Evolutionary conservation across 2,888 invertebrate species (phyloP).

Genomic region (Archaeoteleia sp.): DNA sequence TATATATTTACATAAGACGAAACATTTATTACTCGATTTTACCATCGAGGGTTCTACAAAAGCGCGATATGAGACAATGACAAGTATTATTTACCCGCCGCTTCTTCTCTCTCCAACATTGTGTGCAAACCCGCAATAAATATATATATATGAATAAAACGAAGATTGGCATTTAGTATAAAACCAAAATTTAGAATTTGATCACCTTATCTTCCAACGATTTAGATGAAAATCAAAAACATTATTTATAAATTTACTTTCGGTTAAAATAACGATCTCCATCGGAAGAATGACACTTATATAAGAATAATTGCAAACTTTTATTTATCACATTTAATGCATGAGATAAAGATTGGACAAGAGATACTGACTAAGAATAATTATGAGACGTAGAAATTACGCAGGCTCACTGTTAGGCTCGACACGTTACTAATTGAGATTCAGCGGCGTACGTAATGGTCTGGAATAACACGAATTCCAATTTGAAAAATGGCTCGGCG

Average conservation of each 20-base stretch:
- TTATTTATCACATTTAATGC: too few species aligned
- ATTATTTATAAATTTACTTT: too few species aligned
- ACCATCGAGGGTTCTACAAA: neutral
- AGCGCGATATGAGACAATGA: neutral
- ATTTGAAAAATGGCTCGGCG: conserved; percentile 67
- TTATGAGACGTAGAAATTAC: conserved; percentile 39
- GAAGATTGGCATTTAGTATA: too few species aligned
- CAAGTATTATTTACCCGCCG: neutral
- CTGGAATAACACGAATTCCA: conserved; percentile 73
- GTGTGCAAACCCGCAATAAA: conserved; percentile 58
- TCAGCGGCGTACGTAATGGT: conserved; percentile 71
- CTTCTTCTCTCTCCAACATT: conserved; percentile 38
- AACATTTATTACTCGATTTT: conserved; percentile 3
- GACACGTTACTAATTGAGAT: conserved; percentile 72
- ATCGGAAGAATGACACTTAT: too few species aligned
- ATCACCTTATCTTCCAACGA: too few species aligned
- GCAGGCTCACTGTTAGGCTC: conserved; percentile 39
- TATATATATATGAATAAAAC: conserved; percentile 49
- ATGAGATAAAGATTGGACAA: conserved; percentile 13
- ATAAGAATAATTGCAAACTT: too few species aligned
- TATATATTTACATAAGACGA: conserved; percentile 4
- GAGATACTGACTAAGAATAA: conserved; percentile 16
- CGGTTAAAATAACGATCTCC: too few species aligned
- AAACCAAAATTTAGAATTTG: too few species aligned
- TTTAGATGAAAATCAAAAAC: too few species aligned